phyloP scores from a whole-genome alignment of 2,888 invertebrate genomes.

The Nemapogon koenigi region DNA sequence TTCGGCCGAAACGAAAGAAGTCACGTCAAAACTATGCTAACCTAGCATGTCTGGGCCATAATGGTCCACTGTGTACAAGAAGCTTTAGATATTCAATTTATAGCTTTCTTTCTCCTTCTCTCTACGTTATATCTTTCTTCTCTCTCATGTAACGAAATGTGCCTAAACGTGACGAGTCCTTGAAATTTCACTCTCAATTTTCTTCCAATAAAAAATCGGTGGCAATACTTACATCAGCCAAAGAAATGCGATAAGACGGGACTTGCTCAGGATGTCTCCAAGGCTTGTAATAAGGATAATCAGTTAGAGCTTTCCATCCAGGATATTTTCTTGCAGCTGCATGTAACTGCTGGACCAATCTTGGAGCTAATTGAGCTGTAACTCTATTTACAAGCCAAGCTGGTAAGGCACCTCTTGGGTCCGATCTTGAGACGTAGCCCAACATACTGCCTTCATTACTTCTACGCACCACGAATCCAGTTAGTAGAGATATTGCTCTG shows the following conservation, averaged over 20 bases:
- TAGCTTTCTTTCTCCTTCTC: no score
- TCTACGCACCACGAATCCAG: constrained; percentile 73
- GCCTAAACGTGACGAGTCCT: no score
- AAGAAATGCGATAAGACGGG: constrained; percentile 70
- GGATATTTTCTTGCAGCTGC: constrained; percentile 84
- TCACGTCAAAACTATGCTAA: no score
- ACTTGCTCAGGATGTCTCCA: constrained; percentile 91
- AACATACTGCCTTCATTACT: constrained; percentile 69
- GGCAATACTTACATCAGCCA: constrained; percentile 76
- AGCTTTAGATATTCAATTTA: no score
- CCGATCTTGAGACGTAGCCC: constrained; percentile 89
- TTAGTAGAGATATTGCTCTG: constrained; percentile 68
- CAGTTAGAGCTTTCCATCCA: constrained; percentile 78
- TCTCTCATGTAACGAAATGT: no score
- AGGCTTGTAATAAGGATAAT: constrained; percentile 80
- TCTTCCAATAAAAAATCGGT: no score
- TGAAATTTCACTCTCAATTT: no score
- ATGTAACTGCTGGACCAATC: constrained; percentile 81
- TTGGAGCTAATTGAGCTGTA: constrained; percentile 86
- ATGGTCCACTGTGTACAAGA: no score
- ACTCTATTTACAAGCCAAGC: constrained; percentile 89
- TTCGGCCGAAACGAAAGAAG: no score
- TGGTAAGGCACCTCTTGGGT: constrained; percentile 86
- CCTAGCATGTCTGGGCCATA: no score
- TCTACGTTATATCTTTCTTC: no score